These are phyloP conservation scores for Eunapius fragilis DNA, from an alignment of 37 sponge, comb jelly and placozoan genomes.

Conservation along the genomic window DNA sequence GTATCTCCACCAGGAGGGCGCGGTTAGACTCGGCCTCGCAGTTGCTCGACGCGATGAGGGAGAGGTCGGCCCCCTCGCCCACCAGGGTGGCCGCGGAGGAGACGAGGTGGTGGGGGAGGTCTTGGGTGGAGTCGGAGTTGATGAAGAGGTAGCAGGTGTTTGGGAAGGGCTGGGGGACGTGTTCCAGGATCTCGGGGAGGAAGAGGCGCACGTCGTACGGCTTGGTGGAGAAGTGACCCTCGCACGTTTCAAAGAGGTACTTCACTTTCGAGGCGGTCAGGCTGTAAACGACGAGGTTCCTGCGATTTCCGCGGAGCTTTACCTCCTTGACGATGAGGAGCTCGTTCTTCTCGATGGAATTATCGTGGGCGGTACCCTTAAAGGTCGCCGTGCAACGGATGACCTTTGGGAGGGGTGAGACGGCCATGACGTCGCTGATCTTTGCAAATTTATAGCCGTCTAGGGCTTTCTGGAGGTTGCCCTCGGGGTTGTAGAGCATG, in stretches of 20 bases:
- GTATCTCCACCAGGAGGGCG: slow-evolving; percentile 34
- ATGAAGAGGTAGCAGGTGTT: slow-evolving; percentile 29
- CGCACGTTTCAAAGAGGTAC: slow-evolving; percentile 24
- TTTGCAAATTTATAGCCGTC: slow-evolving; percentile 45
- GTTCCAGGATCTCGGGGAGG: slow-evolving; percentile 60
- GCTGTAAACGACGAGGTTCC: slow-evolving; percentile 40
- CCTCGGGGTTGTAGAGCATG: slow-evolving; percentile 40
- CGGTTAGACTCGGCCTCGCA: neutral
- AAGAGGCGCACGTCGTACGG: slow-evolving; percentile 59
- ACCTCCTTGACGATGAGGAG: slow-evolving; percentile 18
- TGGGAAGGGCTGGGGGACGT: slow-evolving; percentile 37
- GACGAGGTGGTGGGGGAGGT: neutral
- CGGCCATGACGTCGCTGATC: slow-evolving; percentile 40
- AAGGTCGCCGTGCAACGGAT: slow-evolving; percentile 33
- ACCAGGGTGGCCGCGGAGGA: slow-evolving; percentile 22
- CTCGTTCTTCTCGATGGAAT: slow-evolving; percentile 41
- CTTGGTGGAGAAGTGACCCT: slow-evolving; percentile 55
- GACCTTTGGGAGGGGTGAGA: slow-evolving; percentile 44
- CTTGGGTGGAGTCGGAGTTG: neutral
- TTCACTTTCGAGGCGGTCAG: slow-evolving; percentile 27
- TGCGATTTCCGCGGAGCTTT: neutral
- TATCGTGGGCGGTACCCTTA: slow-evolving; percentile 36
- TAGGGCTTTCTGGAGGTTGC: slow-evolving; percentile 15
- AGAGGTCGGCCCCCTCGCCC: slow-evolving; percentile 27
- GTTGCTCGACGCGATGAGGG: slow-evolving; percentile 43